Conservation (phyloP, 1,140 invertebrate species). For the Phymastichus coffea region DNA sequence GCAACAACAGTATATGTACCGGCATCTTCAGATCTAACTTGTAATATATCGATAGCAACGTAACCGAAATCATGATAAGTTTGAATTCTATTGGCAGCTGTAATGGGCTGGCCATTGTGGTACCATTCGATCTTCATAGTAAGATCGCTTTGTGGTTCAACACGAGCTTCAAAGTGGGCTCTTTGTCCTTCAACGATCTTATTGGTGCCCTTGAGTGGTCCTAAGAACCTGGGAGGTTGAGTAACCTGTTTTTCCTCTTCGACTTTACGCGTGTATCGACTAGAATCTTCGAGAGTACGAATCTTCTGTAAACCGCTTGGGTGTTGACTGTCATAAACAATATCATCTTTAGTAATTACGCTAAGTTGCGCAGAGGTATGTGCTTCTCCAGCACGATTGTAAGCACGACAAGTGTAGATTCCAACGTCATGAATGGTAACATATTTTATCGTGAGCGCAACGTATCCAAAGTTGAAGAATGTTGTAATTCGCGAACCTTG, state of each 20-base stretch:
- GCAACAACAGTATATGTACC: constrained; percentile 87
- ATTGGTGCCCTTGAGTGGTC: constrained; percentile 84
- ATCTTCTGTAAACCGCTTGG: constrained; percentile 86
- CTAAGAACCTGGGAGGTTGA: constrained; percentile 81
- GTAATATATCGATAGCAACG: constrained; percentile 89
- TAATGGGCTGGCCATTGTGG: constrained; percentile 83
- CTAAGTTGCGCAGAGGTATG: constrained; percentile 85
- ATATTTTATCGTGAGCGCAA: constrained; percentile 93
- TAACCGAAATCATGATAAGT: constrained; percentile 95
- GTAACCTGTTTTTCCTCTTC: constrained; percentile 76
- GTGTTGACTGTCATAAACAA: constrained; percentile 84
- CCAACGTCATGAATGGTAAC: constrained; percentile 89
- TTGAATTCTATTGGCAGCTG: constrained; percentile 82
- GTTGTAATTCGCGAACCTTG: constrained; percentile 84
- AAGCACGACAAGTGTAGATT: constrained; percentile 86
- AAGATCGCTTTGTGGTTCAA: constrained; percentile 89
- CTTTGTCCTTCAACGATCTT: constrained; percentile 94
- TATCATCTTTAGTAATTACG: constrained; percentile 82
- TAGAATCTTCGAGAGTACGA: constrained; percentile 83
- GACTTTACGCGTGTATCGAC: constrained; percentile 63
- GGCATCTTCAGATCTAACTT: constrained; percentile 81
- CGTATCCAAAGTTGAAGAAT: constrained; percentile 96
- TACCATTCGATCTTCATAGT: constrained; percentile 89
- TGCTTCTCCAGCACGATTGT: constrained; percentile 85
- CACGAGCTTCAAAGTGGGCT: constrained; percentile 93